These are phyloP conservation scores for Acanthornis magna DNA, from an alignment of 2,797 vertebrate species.

Conservation along the genomic window DNA sequence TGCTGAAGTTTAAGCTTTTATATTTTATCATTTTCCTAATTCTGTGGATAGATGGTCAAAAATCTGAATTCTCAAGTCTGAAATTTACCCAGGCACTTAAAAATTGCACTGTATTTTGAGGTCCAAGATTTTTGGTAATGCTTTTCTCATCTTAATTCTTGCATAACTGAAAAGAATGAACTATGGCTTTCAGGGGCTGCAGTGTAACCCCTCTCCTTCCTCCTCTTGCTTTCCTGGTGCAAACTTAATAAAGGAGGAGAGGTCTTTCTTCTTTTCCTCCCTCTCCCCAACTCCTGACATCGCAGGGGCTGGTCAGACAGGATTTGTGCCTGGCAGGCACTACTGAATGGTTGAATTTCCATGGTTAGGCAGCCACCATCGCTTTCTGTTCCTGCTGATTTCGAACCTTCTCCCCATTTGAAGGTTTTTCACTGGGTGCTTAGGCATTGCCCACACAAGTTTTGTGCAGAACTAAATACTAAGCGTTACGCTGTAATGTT, in stretches of 20 bases:
- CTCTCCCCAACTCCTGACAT: rapidly evolving
- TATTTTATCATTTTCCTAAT: background rate
- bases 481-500: background rate
- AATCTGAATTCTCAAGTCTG: background rate
- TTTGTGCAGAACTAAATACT: background rate
- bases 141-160: background rate
- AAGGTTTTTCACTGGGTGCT: background rate
- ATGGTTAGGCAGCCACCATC: background rate
- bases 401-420: background rate
- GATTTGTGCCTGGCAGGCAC: background rate
- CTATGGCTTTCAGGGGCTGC: background rate
- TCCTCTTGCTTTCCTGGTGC: background rate
- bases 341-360: background rate
- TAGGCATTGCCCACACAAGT: background rate
- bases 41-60: background rate
- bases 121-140: background rate
- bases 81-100: background rate
- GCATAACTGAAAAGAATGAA: background rate
- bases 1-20: background rate
- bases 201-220: background rate
- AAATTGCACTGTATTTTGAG: background rate
- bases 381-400: background rate
- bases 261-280: background rate
- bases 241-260: background rate
- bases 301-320: background rate